Conservation (phyloP, 2,888 invertebrate genomes). For the Dichetophora obliterata region DNA sequence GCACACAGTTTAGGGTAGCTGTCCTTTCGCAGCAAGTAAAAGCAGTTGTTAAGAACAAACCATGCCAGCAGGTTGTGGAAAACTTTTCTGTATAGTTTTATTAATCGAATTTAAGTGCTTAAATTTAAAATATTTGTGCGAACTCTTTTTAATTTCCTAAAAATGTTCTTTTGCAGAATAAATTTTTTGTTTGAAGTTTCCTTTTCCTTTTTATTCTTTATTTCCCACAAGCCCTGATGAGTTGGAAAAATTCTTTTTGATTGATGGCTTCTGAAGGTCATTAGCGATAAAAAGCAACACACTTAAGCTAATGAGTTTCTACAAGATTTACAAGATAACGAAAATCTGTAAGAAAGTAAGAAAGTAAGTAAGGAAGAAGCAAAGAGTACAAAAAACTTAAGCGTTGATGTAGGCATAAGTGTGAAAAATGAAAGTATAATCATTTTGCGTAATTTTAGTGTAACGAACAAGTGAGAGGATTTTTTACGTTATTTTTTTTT, state of each 20-base stretch:
- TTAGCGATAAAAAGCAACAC: neutral
- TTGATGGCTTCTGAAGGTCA: conserved; percentile 11
- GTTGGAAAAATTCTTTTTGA: neutral
- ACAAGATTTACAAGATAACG: neutral
- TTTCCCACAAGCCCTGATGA: neutral
- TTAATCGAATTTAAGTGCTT: too few species aligned
- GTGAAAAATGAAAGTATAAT: conserved; percentile 25
- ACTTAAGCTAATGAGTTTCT: conserved; percentile 24
- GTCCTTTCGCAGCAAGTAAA: too few species aligned
- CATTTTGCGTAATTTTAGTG: neutral
- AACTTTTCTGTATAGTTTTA: too few species aligned
- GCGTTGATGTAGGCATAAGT: neutral
- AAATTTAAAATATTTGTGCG: too few species aligned
- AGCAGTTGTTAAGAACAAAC: too few species aligned
- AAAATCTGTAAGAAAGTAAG: too few species aligned
- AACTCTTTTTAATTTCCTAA: too few species aligned
- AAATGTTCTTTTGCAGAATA: too few species aligned
- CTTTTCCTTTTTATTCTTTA: neutral
- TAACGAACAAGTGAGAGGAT: neutral
- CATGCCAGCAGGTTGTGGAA: too few species aligned
- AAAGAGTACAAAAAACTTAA: neutral
- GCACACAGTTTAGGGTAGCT: too few species aligned
- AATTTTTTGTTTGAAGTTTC: neutral
- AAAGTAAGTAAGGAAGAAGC: neutral
- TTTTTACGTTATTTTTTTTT: too few species aligned